Evolutionary conservation across 2,888 invertebrate genomes (phyloP), one percentile per base, ranked within the genome.

Genomic region (Acrobasis suavella): DNA sequence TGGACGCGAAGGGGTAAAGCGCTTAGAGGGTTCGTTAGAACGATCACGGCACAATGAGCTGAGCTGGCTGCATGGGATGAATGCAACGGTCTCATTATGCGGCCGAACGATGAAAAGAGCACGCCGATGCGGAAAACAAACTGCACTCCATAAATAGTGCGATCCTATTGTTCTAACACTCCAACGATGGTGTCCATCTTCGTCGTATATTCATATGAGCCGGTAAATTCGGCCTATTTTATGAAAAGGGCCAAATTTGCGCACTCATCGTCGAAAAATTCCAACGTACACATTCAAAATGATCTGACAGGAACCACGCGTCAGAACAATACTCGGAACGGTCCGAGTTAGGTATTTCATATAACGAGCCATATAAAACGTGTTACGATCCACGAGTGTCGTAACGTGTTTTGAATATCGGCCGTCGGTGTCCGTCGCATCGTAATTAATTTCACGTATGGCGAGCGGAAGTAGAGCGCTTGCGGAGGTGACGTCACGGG

Each of bases 401-500:
- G 62, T 63, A 60, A 60, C 60, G 63, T 61, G 65, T 62, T 65
- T 66, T 65, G 67, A 67, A 65, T 66, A 66, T 50, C 64, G 62
- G 37, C 37, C 55, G 56, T 51, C 50, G 50, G 60, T 42, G 66
- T 65, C 55, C 59, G 68, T 58, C 69, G 72, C 72, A 73, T 72
- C 64, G 72, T 76, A 77, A 78, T 79, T 69, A 78, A 76, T 77
- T 77, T 72, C 75, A 77, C 78, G 74, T 77, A 76, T 73, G 74
- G 75, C 76, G 79, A 80, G 78, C 89, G 91, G 91, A 91, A 90
- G 84, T 79, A 73, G 78, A 80, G 78, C 76, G 77, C 80, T 78
- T 73, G 81, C 87, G 85, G 87, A 85, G 84, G 82, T 90, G 91
- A 91, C 91, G 90, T 90, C 90, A 91, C 78, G 70, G 67, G 75